Evolutionary conservation across 2,797 vertebrate genomes (phyloP), one percentile per base, ranked within the genome.

Genomic region (Sternarchorhynchus goeldii): DNA sequence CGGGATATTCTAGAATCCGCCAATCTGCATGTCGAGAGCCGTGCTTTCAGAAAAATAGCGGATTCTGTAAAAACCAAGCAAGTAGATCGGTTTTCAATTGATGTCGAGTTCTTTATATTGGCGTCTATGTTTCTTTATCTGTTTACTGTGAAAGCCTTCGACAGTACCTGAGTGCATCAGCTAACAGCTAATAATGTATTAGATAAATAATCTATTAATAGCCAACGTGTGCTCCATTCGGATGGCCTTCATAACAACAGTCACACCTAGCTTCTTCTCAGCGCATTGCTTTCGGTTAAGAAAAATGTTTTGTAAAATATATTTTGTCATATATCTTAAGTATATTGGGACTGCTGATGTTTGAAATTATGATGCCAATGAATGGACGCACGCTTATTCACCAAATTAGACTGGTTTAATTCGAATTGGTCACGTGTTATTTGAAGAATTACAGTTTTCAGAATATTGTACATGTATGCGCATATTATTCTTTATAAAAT

Each of bases 331-430:
- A 59, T 12, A 21, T 36, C 34, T 39, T 58, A 36, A 36, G 62
- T 36, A 18, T 45, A 8, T 20, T 71, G 17, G 7, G 62, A 1
- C 6, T 76, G 17, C 39, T 4, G 59, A 34, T 58, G 7, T 55
- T 76, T 18, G n/a, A 32, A 75, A 50, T 79, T 71, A 53, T 83
- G 29, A 76, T 41, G 75, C 55, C 25, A 59, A 60, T 32, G 50
- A 69, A 41, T 78, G 85, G 85, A 85, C 87, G 86, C 84, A 86
- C 59, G 75, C 84, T 81, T 88, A 89, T 91, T 89, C 91, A 89
- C 84, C 77, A 78, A 91, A 90, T 89, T 80, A 79, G 86, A 91
- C 91, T 90, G 92, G 91, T 91, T 92, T 85, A 74, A 57, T 82
- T 81, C 71, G 80, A 83, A 88, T 86, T 77, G 84, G 83, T 87